phyloP scores from a whole-genome alignment of 2,888 invertebrate genomes.

The Mantis religiosa region DNA sequence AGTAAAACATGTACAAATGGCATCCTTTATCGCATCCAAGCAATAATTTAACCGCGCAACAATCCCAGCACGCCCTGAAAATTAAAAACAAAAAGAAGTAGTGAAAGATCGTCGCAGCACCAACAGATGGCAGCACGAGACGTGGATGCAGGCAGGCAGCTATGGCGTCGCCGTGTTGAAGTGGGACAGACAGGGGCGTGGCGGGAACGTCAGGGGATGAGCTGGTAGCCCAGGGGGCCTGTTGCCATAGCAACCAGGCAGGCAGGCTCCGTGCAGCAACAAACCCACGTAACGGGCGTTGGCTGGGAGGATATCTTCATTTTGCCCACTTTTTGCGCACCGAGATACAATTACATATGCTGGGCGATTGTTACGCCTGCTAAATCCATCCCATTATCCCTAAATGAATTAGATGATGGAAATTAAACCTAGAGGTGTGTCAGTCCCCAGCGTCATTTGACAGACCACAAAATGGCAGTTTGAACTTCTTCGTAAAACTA shows the following conservation, averaged over 20 bases:
- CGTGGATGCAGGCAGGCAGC: neutral
- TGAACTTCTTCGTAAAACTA: too few relatives aligned
- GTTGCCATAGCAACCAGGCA: conserved; percentile 1
- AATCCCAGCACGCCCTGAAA: neutral
- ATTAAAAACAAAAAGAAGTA: conserved; percentile 1
- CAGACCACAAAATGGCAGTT: too few relatives aligned
- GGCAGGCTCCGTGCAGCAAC: neutral
- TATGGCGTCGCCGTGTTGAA: neutral
- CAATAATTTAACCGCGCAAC: neutral
- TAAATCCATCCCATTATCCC: neutral
- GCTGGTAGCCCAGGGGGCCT: conserved; percentile 8
- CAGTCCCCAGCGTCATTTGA: too few relatives aligned
- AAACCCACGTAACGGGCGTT: neutral
- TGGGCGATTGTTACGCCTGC: neutral
- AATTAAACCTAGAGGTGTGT: neutral
- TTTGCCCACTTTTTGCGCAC: too few relatives aligned
- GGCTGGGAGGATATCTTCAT: neutral
- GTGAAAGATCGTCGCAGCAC: neutral
- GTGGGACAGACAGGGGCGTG: neutral
- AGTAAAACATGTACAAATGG: neutral
- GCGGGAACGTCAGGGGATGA: conserved; percentile 9
- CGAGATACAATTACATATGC: neutral
- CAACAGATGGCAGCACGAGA: conserved; percentile 13
- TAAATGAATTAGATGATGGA: neutral
- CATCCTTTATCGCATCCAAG: neutral